Evolutionary conservation across 2,113 vertebrate genomes (phyloP).

Genomic region (Pluvianellus socialis): DNA sequence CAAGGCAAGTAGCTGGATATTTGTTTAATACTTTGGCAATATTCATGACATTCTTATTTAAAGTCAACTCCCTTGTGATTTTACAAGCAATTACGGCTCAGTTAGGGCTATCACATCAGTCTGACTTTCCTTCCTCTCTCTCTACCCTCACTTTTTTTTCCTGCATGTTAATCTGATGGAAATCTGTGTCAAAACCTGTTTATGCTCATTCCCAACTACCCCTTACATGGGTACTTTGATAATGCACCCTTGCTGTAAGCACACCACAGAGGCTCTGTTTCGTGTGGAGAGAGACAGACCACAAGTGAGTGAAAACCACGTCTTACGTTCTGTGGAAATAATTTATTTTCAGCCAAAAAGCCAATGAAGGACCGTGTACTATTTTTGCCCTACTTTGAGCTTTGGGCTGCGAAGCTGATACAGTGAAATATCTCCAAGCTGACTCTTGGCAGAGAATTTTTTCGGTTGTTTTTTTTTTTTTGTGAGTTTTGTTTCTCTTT

Average conservation of each 20-base stretch:
- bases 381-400: not conserved
- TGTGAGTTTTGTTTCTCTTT: not conserved
- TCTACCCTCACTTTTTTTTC: not conserved
- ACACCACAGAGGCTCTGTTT: not conserved
- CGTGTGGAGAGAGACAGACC: not conserved
- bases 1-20: not conserved
- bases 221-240: not conserved
- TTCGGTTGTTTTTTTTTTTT: not conserved
- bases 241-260: not conserved
- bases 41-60: not conserved
- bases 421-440: not conserved
- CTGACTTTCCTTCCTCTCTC: not conserved
- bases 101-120: not conserved
- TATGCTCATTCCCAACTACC: not conserved
- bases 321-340: not conserved
- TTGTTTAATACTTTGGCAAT: conserved; percentile 15
- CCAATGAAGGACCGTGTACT: not conserved
- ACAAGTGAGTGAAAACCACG: not conserved
- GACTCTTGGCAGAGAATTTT: not conserved
- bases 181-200: conserved; percentile 42
- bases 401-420: not conserved
- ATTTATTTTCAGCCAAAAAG: not conserved
- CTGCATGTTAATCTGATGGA: not conserved
- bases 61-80: conserved; percentile 15
- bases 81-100: conserved; percentile 7